Conservation (phyloP, 2,888 invertebrate genomes). For the Subacronicta megacephala region DNA sequence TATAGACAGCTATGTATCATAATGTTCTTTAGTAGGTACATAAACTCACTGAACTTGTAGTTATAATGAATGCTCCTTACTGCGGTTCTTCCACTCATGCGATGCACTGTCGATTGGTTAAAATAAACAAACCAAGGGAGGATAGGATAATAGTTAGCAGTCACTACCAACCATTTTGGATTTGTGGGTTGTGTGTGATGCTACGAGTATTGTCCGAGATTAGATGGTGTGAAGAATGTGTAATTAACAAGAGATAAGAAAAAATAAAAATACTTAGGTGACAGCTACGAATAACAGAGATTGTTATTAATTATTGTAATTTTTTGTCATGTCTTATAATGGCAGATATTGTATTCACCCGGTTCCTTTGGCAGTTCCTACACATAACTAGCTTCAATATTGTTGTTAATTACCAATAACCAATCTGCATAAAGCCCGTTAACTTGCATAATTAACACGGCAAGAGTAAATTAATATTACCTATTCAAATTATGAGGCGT, state of each 20-base stretch:
- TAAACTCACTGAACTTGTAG: slow-evolving; percentile 33
- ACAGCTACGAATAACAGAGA: not conserved
- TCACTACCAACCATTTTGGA: too few relatives aligned
- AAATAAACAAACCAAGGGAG: too few relatives aligned
- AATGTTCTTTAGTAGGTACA: slow-evolving; percentile 11
- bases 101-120: not conserved
- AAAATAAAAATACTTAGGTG: too few relatives aligned
- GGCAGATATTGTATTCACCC: slow-evolving; percentile 1
- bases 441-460: slow-evolving; percentile 17
- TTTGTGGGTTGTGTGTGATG: too few relatives aligned
- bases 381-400: slow-evolving; percentile 20
- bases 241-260: too few relatives aligned
- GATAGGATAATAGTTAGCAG: too few relatives aligned
- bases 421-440: slow-evolving; percentile 19
- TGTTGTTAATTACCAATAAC: slow-evolving; percentile 21
- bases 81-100: not conserved
- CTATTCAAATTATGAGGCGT: slow-evolving; percentile 42
- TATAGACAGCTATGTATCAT: slow-evolving; percentile 35
- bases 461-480: slow-evolving; percentile 35
- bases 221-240: too few relatives aligned
- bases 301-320: not conserved
- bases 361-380: slow-evolving; percentile 4
- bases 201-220: too few relatives aligned
- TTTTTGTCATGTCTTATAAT: too few relatives aligned
- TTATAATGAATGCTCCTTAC: not conserved